phyloP scores from a whole-genome alignment of 2,797 vertebrate species.

The Acrossocheilus wenchowensis region DNA sequence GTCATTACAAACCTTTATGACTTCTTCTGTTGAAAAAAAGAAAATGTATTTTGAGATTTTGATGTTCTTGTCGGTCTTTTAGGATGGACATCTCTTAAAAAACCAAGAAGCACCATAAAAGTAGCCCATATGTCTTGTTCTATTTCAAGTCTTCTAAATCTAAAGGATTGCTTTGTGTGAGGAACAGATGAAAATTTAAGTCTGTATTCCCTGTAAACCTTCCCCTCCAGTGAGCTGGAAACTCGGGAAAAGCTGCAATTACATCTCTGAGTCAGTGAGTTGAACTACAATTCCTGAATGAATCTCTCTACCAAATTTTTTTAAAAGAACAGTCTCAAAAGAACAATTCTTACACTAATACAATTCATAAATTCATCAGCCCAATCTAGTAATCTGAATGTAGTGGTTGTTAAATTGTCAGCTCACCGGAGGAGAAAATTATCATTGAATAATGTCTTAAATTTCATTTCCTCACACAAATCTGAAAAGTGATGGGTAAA shows the following conservation, averaged over 20 bases:
- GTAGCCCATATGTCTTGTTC: neutral
- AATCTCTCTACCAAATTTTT: neutral
- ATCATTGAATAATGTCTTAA: neutral
- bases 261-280: neutral
- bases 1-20: neutral
- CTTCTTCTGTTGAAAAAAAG: neutral
- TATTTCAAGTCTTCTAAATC: neutral
- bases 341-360: neutral
- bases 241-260: neutral
- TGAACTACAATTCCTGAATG: neutral
- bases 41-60: neutral
- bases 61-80: neutral
- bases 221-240: neutral
- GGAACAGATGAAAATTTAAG: neutral
- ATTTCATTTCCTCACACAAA: neutral
- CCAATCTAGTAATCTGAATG: neutral
- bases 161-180: neutral
- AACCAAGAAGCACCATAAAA: neutral
- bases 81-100: neutral
- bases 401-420: neutral
- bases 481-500: neutral
- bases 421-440: neutral
- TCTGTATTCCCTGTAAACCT: neutral
- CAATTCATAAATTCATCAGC: neutral
- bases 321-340: neutral